Evolutionary conservation across 2,113 vertebrate genomes (phyloP).

Genomic region (Stigmatopora nigra): DNA sequence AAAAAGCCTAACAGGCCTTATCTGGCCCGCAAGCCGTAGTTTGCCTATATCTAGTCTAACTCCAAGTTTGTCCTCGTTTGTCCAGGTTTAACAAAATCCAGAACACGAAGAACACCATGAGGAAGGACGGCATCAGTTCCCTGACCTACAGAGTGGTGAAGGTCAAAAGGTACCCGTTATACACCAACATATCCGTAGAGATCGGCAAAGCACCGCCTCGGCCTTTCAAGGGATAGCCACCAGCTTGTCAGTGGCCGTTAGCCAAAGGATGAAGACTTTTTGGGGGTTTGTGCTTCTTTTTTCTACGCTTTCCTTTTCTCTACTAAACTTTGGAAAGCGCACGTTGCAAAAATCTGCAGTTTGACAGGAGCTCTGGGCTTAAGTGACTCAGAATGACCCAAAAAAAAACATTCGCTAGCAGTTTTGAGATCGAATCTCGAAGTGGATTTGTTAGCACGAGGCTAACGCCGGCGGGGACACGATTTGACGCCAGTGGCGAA

Average conservation of each 20-base stretch:
- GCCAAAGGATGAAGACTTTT: neutral
- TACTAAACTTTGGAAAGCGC: neutral
- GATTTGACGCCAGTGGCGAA: slow-evolving; percentile 29
- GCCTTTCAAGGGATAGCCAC: slow-evolving; percentile 76
- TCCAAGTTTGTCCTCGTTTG: neutral
- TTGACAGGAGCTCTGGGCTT: neutral
- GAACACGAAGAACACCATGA: slow-evolving; percentile 98
- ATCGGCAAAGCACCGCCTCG: slow-evolving; percentile 86
- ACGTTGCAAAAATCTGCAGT: neutral
- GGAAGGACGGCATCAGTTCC: slow-evolving; percentile 89
- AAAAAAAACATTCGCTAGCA: neutral
- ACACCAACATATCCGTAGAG: slow-evolving; percentile 96
- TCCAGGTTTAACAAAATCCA: slow-evolving; percentile 96
- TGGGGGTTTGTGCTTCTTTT: slow-evolving; percentile 1
- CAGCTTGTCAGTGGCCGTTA: neutral
- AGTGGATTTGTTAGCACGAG: neutral
- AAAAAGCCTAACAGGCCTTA: no score
- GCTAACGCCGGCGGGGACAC: neutral
- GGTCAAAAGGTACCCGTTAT: slow-evolving; percentile 81
- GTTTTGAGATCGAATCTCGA: neutral
- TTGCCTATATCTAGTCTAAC: no score
- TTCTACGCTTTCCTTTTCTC: slow-evolving; percentile 22
- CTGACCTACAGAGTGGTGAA: slow-evolving; percentile 86
- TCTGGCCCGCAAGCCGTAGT: no score
- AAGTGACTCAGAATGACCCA: neutral